phyloP scores from a whole-genome alignment of 2,113 vertebrate species.

The Vidua macroura region DNA sequence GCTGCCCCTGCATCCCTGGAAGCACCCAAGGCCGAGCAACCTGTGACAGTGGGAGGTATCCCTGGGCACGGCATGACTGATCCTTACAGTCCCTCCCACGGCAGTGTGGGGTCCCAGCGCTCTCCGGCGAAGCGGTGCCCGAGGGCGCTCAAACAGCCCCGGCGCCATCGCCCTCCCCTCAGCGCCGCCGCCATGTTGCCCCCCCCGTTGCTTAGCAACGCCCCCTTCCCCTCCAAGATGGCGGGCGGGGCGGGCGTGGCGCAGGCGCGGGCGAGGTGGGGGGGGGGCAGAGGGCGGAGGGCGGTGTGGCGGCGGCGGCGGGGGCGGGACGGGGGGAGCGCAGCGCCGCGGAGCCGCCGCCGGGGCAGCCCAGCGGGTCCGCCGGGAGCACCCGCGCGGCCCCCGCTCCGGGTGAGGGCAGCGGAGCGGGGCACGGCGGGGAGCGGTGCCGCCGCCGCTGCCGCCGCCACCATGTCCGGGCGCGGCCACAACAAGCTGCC shows the following conservation, averaged over 20 bases:
- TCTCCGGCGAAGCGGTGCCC: background rate
- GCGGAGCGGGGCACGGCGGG: too few relatives aligned
- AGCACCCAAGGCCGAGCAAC: background rate
- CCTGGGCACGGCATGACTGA: background rate
- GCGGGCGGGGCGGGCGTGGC: background rate
- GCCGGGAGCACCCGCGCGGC: too few relatives aligned
- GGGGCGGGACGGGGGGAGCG: too few relatives aligned
- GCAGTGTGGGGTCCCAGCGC: accelerated
- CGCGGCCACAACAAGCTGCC: too few relatives aligned
- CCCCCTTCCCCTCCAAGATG: background rate
- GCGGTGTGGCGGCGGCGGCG: too few relatives aligned
- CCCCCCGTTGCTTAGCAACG: background rate
- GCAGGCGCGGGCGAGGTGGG: too few relatives aligned
- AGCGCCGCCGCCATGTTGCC: background rate
- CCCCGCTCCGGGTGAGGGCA: too few relatives aligned
- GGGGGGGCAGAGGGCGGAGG: too few relatives aligned
- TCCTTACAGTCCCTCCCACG: background rate
- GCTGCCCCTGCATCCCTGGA: background rate
- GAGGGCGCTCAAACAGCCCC: accelerated
- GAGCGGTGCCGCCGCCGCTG: too few relatives aligned
- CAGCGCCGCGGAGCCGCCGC: too few relatives aligned
- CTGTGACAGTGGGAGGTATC: background rate
- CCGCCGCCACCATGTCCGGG: too few relatives aligned
- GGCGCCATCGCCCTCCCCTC: background rate
- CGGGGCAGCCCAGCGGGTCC: too few relatives aligned